Conservation (phyloP, 2,113 vertebrate genomes). For the Dicerorhinus sumatrensis region DNA sequence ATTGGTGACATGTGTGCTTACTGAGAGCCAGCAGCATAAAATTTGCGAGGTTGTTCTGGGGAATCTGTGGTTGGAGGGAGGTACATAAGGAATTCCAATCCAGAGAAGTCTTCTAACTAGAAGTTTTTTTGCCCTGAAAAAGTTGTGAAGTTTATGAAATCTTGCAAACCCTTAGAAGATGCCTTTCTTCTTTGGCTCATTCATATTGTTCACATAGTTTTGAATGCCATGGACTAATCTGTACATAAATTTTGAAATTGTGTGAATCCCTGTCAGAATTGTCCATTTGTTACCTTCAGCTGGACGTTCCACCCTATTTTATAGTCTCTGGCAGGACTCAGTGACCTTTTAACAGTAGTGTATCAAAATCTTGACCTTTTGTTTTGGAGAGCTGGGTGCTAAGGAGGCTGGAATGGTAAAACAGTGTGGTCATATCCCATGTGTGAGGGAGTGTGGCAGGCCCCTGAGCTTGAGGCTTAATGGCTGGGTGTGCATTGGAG, state of each 20-base stretch:
- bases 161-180: not conserved
- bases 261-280: not conserved
- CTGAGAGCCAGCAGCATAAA: not conserved
- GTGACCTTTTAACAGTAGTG: slow-evolving; percentile 35
- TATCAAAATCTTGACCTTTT: slow-evolving; percentile 54
- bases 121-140: not conserved
- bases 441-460: not conserved
- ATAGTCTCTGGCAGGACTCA: slow-evolving; percentile 6
- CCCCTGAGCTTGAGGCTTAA: not conserved
- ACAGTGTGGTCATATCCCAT: too few species aligned
- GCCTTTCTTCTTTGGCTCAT: not conserved
- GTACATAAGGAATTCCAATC: not conserved
- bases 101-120: not conserved
- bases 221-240: not conserved
- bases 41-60: not conserved
- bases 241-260: not conserved
- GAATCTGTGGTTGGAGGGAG: not conserved
- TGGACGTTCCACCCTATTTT: not conserved
- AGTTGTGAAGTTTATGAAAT: not conserved
- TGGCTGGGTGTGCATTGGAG: not conserved
- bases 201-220: not conserved
- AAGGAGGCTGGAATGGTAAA: not conserved
- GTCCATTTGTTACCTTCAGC: not conserved
- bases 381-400: slow-evolving; percentile 31
- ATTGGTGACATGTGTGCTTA: not conserved